phyloP scores from a whole-genome alignment of 2,888 invertebrate genomes.

The Diadegma fenestrale region DNA sequence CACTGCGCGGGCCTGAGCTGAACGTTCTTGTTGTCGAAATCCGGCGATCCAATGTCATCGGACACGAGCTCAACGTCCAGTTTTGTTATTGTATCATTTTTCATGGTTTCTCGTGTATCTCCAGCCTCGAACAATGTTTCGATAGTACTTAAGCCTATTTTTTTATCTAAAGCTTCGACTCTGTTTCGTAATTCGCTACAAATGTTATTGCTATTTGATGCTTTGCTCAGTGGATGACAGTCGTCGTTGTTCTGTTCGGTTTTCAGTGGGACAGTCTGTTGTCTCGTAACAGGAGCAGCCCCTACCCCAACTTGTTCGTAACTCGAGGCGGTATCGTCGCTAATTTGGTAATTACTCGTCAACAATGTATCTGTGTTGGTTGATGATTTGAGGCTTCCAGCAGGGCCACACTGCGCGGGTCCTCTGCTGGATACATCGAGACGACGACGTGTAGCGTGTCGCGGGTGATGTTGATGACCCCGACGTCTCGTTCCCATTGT shows the following conservation, averaged over 20 bases:
- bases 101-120: constrained; percentile 54
- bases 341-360: neutral
- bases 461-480: constrained; percentile 84
- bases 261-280: neutral
- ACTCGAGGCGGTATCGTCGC: neutral
- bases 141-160: constrained; percentile 2
- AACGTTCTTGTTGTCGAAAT: constrained; percentile 69
- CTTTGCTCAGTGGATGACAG: constrained; percentile 13
- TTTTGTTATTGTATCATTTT: constrained; percentile 50
- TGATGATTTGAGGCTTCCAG: constrained; percentile 65
- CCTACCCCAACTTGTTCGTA: neutral
- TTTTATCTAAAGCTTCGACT: neutral
- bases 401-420: constrained; percentile 85
- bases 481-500: constrained; percentile 79
- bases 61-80: constrained; percentile 69
- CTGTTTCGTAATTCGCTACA: neutral
- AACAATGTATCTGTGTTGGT: constrained; percentile 19
- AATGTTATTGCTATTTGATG: constrained; percentile 19
- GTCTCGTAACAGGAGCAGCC: neutral
- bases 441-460: constrained; percentile 82
- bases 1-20: constrained; percentile 83
- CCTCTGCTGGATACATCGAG: constrained; percentile 78
- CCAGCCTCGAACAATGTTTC: constrained; percentile 39
- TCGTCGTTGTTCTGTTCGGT: neutral
- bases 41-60: constrained; percentile 69